Evolutionary conservation across 2,888 invertebrate genomes (phyloP).

Genomic region (Oxystoma pomonae): DNA sequence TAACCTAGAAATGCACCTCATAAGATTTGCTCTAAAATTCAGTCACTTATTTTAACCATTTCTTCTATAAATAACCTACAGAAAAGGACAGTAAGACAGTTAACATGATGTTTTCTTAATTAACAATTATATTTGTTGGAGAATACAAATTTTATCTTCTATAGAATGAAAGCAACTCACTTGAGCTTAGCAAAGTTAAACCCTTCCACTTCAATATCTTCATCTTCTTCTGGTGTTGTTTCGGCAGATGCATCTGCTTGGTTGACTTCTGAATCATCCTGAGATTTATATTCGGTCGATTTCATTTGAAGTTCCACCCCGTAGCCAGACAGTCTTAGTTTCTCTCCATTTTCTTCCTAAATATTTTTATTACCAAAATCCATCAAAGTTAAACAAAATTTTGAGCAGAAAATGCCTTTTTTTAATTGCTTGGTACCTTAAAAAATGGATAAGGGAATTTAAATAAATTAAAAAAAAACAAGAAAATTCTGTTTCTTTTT

Average conservation of each 20-base stretch:
- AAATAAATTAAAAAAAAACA: no score
- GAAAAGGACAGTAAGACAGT: no score
- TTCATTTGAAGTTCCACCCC: constrained; percentile 98
- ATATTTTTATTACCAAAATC: constrained; percentile 7
- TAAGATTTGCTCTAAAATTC: neutral
- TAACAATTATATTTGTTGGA: no score
- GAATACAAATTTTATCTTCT: no score
- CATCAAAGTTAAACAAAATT: neutral
- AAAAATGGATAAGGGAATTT: no score
- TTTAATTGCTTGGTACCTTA: no score
- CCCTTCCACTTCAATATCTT: constrained; percentile 70
- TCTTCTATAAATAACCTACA: no score
- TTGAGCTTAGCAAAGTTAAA: constrained; percentile 88
- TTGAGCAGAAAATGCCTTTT: neutral
- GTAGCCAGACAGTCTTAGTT: constrained; percentile 87
- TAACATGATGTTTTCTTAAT: no score
- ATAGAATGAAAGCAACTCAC: no score
- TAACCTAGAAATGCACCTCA: no score
- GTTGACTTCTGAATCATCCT: constrained; percentile 74
- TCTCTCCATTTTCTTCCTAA: constrained; percentile 39
- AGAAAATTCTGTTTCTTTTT: no score
- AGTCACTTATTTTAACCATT: no score
- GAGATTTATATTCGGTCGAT: constrained; percentile 98
- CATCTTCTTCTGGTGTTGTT: constrained; percentile 41
- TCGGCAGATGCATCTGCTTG: constrained; percentile 39